A percentile compares a stretch with the other conserved stretches of the same genome.
phyloP scores from a whole-genome alignment of 2,797 vertebrate genomes.

The Manis pentadactyla region DNA sequence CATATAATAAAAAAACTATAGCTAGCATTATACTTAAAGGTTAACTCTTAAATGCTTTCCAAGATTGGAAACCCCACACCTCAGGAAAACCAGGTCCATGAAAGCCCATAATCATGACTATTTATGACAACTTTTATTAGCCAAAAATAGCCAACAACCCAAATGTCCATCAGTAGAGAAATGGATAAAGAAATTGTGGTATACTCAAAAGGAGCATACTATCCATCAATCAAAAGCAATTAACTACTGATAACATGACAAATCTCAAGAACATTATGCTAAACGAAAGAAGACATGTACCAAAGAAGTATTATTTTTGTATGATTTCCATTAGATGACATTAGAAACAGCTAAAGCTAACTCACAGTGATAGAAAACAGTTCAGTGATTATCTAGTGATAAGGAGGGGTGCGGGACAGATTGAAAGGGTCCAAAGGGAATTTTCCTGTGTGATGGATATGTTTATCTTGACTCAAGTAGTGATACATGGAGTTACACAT shows the following conservation, averaged over 20 bases:
- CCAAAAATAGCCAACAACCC: neutral
- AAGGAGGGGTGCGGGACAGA: neutral
- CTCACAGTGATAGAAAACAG: neutral
- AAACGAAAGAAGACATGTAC: neutral
- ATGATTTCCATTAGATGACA: constrained; percentile 15
- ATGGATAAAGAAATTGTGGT: neutral
- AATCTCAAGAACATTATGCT: neutral
- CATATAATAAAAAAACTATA: neutral
- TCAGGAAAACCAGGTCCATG: neutral
- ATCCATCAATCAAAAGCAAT: neutral
- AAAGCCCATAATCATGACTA: neutral
- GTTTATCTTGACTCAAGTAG: neutral
- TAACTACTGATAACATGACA: neutral
- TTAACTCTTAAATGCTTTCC: neutral
- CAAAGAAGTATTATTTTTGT: neutral
- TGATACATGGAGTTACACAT: constrained; percentile 31
- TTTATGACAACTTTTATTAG: neutral
- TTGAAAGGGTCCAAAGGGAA: neutral
- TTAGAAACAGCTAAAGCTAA: constrained; percentile 33
- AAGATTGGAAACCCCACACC: neutral
- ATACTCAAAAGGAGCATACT: neutral
- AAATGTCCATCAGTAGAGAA: neutral
- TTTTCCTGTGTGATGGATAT: constrained; percentile 40
- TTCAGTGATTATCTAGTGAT: neutral
- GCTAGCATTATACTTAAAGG: neutral